Percentiles rank a stretch among this genome's conserved stretches.
Conservation (phyloP, 1,140 invertebrate species). For the Babylonia areolata region DNA sequence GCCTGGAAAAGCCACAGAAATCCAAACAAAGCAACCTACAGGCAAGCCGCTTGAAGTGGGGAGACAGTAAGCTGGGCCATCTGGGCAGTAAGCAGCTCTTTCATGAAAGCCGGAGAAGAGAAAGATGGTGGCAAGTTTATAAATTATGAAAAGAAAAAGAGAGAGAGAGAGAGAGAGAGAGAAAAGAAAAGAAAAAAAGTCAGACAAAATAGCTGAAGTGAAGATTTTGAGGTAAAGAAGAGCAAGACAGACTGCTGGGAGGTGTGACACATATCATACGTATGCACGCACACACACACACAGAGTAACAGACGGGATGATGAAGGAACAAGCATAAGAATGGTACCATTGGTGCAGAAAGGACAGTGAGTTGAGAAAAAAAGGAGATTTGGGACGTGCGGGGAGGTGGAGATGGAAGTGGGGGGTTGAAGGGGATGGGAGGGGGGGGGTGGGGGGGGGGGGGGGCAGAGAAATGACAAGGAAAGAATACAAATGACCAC, state of each 20-base stretch:
- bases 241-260: not conserved
- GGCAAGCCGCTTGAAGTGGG: not conserved
- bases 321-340: not conserved
- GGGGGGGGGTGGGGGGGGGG: too few species aligned
- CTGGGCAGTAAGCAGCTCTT: conserved; percentile 40
- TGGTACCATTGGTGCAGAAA: too few species aligned
- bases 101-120: conserved; percentile 1
- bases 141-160: not conserved
- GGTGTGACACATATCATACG: not conserved
- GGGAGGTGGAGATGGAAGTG: too few species aligned
- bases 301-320: not conserved
- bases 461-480: too few species aligned
- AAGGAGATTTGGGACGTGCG: too few species aligned
- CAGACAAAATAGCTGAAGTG: not conserved
- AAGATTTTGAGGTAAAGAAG: not conserved
- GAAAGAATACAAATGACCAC: too few species aligned
- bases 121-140: not conserved
- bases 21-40: conserved; percentile 22
- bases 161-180: not conserved
- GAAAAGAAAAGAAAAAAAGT: not conserved
- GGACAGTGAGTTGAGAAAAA: too few species aligned
- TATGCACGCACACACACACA: not conserved
- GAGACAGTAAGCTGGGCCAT: not conserved
- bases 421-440: too few species aligned
- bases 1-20: not conserved